A percentile compares a stretch with the other conserved stretches of the same genome.
Conservation (phyloP, 1,140 invertebrate species). For the Drosophila ohnishii region DNA sequence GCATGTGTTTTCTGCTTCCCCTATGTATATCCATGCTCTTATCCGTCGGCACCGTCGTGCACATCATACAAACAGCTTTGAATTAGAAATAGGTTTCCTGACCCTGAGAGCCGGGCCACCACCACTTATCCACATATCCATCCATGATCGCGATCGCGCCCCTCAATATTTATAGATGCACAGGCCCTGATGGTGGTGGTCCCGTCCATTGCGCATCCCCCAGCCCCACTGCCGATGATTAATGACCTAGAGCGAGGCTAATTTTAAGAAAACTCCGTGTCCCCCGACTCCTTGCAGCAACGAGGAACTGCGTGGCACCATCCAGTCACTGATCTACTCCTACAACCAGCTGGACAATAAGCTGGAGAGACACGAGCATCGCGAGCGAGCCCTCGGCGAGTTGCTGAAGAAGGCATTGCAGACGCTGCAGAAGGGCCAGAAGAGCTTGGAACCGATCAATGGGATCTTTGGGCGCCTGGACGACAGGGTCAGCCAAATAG, state of each 20-base stretch:
- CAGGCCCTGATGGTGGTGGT: conserved; percentile 29
- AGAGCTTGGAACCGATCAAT: conserved; percentile 88
- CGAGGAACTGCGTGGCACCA: conserved; percentile 91
- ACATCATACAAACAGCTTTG: conserved; percentile 50
- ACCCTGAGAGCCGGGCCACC: conserved; percentile 57
- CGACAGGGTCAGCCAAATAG: conserved; percentile 88
- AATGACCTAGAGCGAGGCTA: conserved; percentile 41
- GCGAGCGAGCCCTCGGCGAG: conserved; percentile 91
- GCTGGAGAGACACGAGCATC: conserved; percentile 91
- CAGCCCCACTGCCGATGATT: conserved; percentile 39
- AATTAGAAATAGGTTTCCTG: conserved; percentile 69
- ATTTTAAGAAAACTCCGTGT: conserved; percentile 39
- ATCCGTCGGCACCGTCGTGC: conserved; percentile 66
- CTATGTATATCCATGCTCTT: conserved; percentile 15
- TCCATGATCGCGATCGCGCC: conserved; percentile 22
- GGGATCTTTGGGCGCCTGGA: conserved; percentile 87
- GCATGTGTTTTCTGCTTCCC: conserved; percentile 44
- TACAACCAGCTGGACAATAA: conserved; percentile 91
- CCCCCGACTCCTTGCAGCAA: conserved; percentile 85
- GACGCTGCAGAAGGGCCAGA: conserved; percentile 88
- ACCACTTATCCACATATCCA: conserved; percentile 20
- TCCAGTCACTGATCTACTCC: conserved; percentile 91
- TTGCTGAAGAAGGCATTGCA: conserved; percentile 89
- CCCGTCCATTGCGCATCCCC: not conserved
- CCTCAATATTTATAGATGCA: conserved; percentile 51